These are phyloP conservation scores for Mohoua ochrocephala DNA, from an alignment of 2,113 vertebrate species.

Conservation along the genomic window DNA sequence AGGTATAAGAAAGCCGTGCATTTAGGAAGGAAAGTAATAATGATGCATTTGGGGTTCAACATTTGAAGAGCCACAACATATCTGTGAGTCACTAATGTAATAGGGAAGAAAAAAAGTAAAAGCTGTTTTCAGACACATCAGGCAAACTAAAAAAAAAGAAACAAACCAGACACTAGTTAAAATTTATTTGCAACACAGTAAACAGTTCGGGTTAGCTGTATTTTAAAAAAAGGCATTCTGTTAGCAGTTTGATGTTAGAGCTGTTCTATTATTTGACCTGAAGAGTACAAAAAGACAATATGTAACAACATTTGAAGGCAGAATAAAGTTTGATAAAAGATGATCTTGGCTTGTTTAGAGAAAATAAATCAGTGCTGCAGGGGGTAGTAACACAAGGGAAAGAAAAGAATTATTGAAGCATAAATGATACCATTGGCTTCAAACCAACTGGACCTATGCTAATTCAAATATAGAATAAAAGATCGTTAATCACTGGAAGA, in stretches of 20 bases:
- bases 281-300: neutral
- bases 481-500: neutral
- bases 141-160: neutral
- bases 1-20: neutral
- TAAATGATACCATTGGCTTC: neutral
- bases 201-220: neutral
- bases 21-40: neutral
- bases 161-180: neutral
- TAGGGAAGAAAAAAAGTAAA: neutral
- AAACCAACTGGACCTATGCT: neutral
- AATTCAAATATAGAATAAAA: neutral
- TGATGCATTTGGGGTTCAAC: neutral
- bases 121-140: neutral
- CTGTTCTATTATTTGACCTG: neutral
- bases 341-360: neutral
- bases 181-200: neutral
- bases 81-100: neutral
- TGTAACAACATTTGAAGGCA: neutral
- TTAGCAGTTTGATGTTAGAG: neutral
- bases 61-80: neutral
- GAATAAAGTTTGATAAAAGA: neutral
- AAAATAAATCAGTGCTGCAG: constrained; percentile 22
- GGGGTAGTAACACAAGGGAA: neutral
- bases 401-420: constrained; percentile 8
- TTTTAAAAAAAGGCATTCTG: neutral